Evolutionary conservation across 2,797 vertebrate species (phyloP).

Genomic region (Varecia variegata): DNA sequence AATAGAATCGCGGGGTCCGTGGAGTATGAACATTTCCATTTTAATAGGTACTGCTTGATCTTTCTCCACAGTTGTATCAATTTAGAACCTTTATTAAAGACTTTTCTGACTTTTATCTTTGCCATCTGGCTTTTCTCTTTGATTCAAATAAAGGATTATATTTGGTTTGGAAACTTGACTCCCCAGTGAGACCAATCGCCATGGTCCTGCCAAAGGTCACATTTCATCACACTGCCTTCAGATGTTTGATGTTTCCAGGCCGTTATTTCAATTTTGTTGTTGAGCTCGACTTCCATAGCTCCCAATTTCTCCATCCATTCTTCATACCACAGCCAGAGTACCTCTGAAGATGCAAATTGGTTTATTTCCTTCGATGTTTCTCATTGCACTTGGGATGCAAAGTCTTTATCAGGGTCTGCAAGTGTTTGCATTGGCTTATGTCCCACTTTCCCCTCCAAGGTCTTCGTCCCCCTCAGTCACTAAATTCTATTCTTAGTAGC

Average conservation of each 20-base stretch:
- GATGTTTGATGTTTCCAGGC: neutral
- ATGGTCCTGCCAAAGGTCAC: neutral
- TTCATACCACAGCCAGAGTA: neutral
- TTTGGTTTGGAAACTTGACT: neutral
- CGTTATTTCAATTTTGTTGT: neutral
- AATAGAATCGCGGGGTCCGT: neutral
- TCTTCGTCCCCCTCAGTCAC: neutral
- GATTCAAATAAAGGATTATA: constrained; percentile 5
- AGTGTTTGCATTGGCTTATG: neutral
- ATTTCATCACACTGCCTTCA: neutral
- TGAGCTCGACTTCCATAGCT: neutral
- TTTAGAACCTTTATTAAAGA: neutral
- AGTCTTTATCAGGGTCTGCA: neutral
- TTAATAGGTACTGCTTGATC: neutral
- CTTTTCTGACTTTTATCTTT: constrained; percentile 11
- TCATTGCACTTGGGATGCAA: neutral
- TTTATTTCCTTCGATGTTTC: neutral
- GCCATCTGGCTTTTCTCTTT: constrained; percentile 29
- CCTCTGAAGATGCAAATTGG: neutral
- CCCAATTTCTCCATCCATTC: neutral
- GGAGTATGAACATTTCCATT: neutral
- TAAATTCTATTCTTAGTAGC: neutral
- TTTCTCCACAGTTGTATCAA: neutral
- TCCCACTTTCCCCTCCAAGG: neutral
- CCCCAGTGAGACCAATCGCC: neutral